A percentile compares a stretch with the other conserved stretches of the same genome.
These are phyloP conservation scores for Stomorhina lunata DNA, from an alignment of 2,888 invertebrate genomes.

Conservation along the genomic window DNA sequence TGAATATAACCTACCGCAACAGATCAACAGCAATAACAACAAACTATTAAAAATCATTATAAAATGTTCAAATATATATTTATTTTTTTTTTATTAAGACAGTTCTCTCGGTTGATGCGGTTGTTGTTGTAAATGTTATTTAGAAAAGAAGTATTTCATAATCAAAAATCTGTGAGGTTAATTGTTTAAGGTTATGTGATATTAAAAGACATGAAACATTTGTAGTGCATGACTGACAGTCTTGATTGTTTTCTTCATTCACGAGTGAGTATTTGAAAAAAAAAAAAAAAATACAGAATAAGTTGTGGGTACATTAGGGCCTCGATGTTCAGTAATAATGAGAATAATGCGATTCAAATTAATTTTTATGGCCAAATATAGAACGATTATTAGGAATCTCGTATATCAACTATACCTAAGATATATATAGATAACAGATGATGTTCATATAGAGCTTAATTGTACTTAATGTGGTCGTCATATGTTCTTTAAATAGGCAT, in stretches of 20 bases:
- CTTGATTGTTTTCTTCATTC: constrained; percentile 48
- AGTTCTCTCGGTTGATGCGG: background rate
- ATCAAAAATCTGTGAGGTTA: constrained; percentile 54
- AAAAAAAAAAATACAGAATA: background rate
- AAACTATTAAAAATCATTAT: constrained; percentile 16
- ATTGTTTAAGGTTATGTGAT: constrained; percentile 60
- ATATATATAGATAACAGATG: too few species aligned
- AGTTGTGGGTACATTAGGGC: too few species aligned
- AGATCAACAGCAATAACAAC: background rate
- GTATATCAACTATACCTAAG: too few species aligned
- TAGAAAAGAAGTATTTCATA: constrained; percentile 46
- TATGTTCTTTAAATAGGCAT: too few species aligned
- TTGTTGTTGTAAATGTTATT: constrained; percentile 37
- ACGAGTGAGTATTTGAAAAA: background rate
- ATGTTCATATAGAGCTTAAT: too few species aligned
- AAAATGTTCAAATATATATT: background rate
- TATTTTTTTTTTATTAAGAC: background rate
- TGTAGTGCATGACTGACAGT: constrained; percentile 44
- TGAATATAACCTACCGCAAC: background rate
- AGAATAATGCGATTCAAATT: too few species aligned
- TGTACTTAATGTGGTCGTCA: too few species aligned
- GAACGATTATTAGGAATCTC: too few species aligned
- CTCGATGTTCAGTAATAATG: too few species aligned
- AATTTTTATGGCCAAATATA: too few species aligned
- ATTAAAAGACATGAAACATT: constrained; percentile 50